Percentiles rank a stretch among this genome's conserved stretches.
Conservation (phyloP, 1,140 invertebrate genomes). For the Meteorus sp. region DNA sequence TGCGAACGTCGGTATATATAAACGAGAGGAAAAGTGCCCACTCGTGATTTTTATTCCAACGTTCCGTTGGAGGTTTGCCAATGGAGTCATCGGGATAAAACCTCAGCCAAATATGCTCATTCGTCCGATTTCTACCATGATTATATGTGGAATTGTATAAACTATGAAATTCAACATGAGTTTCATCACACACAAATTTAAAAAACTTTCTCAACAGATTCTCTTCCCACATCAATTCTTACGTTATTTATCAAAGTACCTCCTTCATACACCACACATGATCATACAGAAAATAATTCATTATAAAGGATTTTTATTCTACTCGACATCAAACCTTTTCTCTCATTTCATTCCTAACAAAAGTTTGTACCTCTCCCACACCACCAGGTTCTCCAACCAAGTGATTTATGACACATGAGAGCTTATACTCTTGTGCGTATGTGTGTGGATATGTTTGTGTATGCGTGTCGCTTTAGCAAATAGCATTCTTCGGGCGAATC, state of each 20-base stretch:
- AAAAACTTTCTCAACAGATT: too few species aligned
- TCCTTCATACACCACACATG: neutral
- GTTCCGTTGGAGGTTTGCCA: conserved; percentile 23
- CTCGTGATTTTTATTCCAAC: conserved; percentile 20
- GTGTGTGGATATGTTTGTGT: neutral
- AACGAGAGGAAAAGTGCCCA: too few species aligned
- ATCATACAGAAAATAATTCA: too few species aligned
- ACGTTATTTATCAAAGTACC: neutral
- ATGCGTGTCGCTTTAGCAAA: conserved; percentile 7
- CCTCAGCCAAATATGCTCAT: conserved; percentile 19
- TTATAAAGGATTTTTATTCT: conserved; percentile 1
- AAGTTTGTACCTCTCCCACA: too few species aligned
- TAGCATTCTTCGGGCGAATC: neutral
- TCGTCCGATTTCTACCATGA: neutral
- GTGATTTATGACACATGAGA: neutral
- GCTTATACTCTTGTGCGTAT: neutral
- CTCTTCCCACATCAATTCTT: too few species aligned
- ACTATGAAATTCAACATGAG: too few species aligned
- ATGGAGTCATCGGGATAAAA: too few species aligned
- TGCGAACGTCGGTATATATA: neutral
- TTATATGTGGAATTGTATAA: too few species aligned
- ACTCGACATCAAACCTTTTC: conserved; percentile 1
- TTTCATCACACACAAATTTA: too few species aligned
- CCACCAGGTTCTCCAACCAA: neutral
- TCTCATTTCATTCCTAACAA: neutral